Percentiles rank a stretch among this genome's conserved stretches.
These are phyloP conservation scores for Autographa pulchrina DNA, from an alignment of 2,888 invertebrate genomes.

Conservation along the genomic window DNA sequence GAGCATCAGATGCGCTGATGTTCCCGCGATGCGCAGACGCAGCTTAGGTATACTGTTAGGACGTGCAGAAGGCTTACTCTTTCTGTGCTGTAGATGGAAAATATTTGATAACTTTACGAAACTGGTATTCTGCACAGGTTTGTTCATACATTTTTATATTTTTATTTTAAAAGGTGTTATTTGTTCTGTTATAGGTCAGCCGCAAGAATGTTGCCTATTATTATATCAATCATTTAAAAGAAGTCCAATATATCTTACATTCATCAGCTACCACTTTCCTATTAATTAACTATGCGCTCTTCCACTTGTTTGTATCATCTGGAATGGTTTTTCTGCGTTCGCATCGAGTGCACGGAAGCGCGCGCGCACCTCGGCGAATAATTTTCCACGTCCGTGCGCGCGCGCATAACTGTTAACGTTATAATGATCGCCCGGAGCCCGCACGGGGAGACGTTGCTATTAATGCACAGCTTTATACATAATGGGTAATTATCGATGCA, in stretches of 20 bases:
- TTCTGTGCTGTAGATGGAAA: not conserved
- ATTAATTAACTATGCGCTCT: not conserved
- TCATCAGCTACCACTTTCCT: not conserved
- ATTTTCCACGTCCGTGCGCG: constrained; percentile 87
- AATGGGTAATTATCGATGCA: constrained; percentile 52
- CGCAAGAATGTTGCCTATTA: no score
- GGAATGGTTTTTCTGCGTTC: constrained; percentile 39
- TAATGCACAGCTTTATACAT: constrained; percentile 51
- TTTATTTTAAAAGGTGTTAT: no score
- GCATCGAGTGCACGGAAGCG: constrained; percentile 73
- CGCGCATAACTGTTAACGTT: constrained; percentile 81
- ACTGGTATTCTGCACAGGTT: no score
- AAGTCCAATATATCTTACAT: not conserved
- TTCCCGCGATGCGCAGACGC: constrained; percentile 31
- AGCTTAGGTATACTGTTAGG: not conserved
- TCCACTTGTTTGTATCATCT: not conserved
- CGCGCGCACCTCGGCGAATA: constrained; percentile 73
- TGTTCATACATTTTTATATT: no score
- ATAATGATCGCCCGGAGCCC: constrained; percentile 73
- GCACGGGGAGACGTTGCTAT: constrained; percentile 39
- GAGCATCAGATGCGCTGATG: constrained; percentile 44
- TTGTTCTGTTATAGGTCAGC: no score
- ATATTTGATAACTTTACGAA: no score
- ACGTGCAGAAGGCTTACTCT: constrained; percentile 30
- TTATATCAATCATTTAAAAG: not conserved